Evolutionary conservation across 2,797 vertebrate species (phyloP), one percentile per base, ranked within the genome.

Genomic region (Microcaecilia unicolor): DNA sequence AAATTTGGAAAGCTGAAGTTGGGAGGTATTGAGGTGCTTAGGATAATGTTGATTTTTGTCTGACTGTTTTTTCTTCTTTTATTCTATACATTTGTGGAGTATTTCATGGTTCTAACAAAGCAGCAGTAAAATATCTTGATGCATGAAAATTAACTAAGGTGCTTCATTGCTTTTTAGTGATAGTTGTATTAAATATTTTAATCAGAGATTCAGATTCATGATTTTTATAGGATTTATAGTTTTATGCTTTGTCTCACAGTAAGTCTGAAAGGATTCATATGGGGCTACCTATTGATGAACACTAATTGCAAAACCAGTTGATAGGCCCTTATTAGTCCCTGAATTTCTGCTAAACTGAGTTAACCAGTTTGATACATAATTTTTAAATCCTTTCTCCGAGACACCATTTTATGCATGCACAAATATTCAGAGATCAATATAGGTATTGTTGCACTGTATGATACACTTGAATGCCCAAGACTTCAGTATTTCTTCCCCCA

Each of bases 21-120:
- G 78, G 75, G 37, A 65, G 56, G 18, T 69, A 40, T 83, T 34
- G 72, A 81, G 82, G 78, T 58, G 76, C 76, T 76, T 81, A 78
- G 78, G 81, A 85, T 83, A 85, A 85, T 85, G 79, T 84, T 82
- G 79, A 83, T 85, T 83, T 80, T 85, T n/a, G n/a, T 85, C 83
- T 85, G 78, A 83, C 78, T 83, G 78, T 82, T 83, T 83, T 74
- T 83, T 84, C 84, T 84, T 80, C 82, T 83, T 83, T 79, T 72
- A 84, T 84, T 84, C 81, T 78, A 80, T 83, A 81, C 77, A 85
- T 85, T 77, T 83, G 83, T 79, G 81, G 81, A 83, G 80, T 84
- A 81, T 82, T 80, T 85, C 82, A 84, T 85, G 82, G 82, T 84
- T 85, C 78, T 84, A 82, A 75, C 80, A 84, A 82, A 85, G 83